A percentile compares a stretch with the other conserved stretches of the same genome.
These are phyloP conservation scores for Monochamus saltuarius DNA, from an alignment of 1,140 invertebrate genomes.

Conservation along the genomic window DNA sequence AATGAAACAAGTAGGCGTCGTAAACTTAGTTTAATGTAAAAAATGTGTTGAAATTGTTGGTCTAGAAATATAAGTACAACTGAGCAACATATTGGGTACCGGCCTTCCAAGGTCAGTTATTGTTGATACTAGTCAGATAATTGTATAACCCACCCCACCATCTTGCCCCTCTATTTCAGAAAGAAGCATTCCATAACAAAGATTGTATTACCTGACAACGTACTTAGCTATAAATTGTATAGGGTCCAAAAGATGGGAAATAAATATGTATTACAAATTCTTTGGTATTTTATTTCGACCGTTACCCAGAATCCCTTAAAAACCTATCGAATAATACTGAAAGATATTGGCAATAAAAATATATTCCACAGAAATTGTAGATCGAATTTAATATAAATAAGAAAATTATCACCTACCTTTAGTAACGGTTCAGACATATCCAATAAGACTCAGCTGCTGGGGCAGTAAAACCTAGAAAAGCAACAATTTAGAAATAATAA, in stretches of 20 bases:
- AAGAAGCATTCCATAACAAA: conserved; percentile 53
- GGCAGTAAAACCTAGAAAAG: too few species aligned
- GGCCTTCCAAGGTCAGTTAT: conserved; percentile 28
- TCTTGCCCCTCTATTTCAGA: conserved; percentile 49
- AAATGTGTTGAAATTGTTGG: conserved; percentile 48
- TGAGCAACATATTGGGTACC: conserved; percentile 37
- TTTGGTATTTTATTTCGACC: background rate
- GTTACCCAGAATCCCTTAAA: background rate
- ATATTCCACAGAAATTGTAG: too few species aligned
- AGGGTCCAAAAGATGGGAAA: conserved; percentile 55
- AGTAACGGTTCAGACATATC: too few species aligned
- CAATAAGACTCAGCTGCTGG: too few species aligned
- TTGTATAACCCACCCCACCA: conserved; percentile 49
- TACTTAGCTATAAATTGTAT: conserved; percentile 55
- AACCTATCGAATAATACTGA: too few species aligned
- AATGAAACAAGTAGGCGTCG: conserved; percentile 42
- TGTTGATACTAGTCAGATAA: conserved; percentile 53
- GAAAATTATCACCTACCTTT: too few species aligned
- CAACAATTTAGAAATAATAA: too few species aligned
- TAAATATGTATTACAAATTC: conserved; percentile 51
- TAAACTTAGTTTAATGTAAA: conserved; percentile 49
- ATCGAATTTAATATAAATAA: too few species aligned
- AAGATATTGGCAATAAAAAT: too few species aligned
- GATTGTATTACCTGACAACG: conserved; percentile 55
- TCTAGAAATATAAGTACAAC: conserved; percentile 48